Evolutionary conservation across 2,888 invertebrate genomes (phyloP), one percentile per base, ranked within the genome.

Genomic region (Oeneis ivallda): DNA sequence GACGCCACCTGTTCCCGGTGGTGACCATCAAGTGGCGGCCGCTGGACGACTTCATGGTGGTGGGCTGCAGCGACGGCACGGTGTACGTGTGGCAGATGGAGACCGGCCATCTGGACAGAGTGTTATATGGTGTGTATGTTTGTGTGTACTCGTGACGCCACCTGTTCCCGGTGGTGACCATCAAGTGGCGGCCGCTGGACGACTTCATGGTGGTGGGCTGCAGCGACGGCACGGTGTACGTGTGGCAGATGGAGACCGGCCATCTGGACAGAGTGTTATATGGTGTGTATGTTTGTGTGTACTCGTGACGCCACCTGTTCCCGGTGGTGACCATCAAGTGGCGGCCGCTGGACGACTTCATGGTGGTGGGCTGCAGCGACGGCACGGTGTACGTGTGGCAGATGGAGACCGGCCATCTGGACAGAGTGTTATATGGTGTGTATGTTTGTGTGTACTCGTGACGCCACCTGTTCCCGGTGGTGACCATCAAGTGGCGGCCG

Each of bases 41-140:
- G 0, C 93, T 98, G 2, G 99, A 99, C 81, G 99, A 99, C 86
- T 99, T 99, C 82, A 96, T 99, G 94, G 96, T 99, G 72, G 98
- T 99, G 17, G 98, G 98, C 0, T 98, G 98, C 84, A 97, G 98
- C 8, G 99, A 99, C 86, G 98, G 99, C 2, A 98, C 98, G 0
- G 98, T 99, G 1, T 99, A 98, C 85, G 98, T 99, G 0, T 99
- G 99, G 99, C 99, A 99, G 93, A 99, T 99, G 98, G 99, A 99
- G 90, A 99, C 99, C 1, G 98, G 98, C 0, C 98, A 99, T 82
- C 89, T 99, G 76, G 99, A 99, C 85, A 93, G 99, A 59, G 98
- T 99, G 10, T 92, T 99, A 1, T 98, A 98, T 83, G 99, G 96
- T 93, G 72, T 79, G 79, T 70, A 13, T 5, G 17, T 10, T 2